phyloP scores from a whole-genome alignment of 2,888 invertebrate species.

The Lasioglossum calceatum region DNA sequence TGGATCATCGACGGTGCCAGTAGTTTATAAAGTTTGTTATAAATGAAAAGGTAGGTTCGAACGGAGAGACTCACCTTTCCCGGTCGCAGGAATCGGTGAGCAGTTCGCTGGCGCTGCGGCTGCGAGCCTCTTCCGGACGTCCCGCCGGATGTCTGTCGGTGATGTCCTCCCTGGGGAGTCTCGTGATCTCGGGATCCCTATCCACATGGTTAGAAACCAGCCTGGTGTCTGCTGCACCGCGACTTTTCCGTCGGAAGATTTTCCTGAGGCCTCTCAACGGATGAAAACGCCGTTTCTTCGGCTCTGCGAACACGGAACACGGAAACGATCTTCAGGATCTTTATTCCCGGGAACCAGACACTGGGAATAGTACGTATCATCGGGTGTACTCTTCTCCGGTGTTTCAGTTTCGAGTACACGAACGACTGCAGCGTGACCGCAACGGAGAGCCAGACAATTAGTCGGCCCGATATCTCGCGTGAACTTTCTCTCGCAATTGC shows the following conservation, averaged over 20 bases:
- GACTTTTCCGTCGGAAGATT: conserved; percentile 89
- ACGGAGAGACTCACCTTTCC: conserved; percentile 72
- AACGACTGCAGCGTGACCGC: conserved; percentile 6
- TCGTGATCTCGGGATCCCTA: conserved; percentile 74
- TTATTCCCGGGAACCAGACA: not conserved
- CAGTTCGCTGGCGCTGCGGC: conserved; percentile 88
- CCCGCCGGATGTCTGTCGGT: conserved; percentile 85
- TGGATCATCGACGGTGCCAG: no score
- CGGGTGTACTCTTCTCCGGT: not conserved
- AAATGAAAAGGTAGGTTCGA: no score
- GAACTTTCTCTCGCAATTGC: conserved; percentile 52
- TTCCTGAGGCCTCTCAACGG: conserved; percentile 88
- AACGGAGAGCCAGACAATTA: conserved; percentile 28
- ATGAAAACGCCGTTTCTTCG: conserved; percentile 88
- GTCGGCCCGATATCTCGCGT: conserved; percentile 28
- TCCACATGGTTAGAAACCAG: conserved; percentile 67
- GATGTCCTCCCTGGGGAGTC: conserved; percentile 83
- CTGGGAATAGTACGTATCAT: not conserved
- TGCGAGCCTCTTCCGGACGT: conserved; percentile 84
- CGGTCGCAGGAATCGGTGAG: conserved; percentile 85
- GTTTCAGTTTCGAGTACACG: not conserved
- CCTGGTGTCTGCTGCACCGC: conserved; percentile 83
- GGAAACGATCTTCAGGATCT: not conserved
- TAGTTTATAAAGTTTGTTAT: no score
- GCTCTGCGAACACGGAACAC: conserved; percentile 80